These are phyloP conservation scores for Furcula furcula DNA, from an alignment of 2,888 invertebrate species.

Conservation along the genomic window DNA sequence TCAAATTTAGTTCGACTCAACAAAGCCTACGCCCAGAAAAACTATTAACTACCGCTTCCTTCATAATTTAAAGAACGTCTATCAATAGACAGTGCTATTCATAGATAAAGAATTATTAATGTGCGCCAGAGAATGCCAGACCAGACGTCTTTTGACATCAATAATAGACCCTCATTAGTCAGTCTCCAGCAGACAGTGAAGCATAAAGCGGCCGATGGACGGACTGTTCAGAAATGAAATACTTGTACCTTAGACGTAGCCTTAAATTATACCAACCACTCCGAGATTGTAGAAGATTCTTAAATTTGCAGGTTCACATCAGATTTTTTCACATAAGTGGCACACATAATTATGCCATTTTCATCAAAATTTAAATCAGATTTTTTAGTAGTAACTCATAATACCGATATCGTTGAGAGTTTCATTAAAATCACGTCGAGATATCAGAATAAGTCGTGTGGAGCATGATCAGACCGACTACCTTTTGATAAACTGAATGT, in stretches of 20 bases:
- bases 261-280: slow-evolving; percentile 1
- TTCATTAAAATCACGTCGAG: slow-evolving; percentile 8
- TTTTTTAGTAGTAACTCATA: too few species aligned
- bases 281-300: not conserved
- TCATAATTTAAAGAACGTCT: too few species aligned
- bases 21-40: too few species aligned
- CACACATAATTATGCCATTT: not conserved
- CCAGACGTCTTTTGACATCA: slow-evolving; percentile 21
- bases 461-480: slow-evolving; percentile 15
- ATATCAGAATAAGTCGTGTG: slow-evolving; percentile 6
- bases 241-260: slow-evolving; percentile 17
- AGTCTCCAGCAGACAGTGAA: slow-evolving; percentile 19
- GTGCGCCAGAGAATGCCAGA: slow-evolving; percentile 25
- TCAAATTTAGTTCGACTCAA: too few species aligned
- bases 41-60: too few species aligned
- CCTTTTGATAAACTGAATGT: slow-evolving; percentile 14
- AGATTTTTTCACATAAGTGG: not conserved
- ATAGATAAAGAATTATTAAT: slow-evolving; percentile 36
- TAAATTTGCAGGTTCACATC: slow-evolving; percentile 1
- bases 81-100: slow-evolving; percentile 12
- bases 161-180: slow-evolving; percentile 32
- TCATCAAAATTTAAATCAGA: not conserved
- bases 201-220: slow-evolving; percentile 18
- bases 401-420: not conserved
- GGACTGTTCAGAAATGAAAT: slow-evolving; percentile 9